These are phyloP conservation scores for Argyra leucocephala DNA, from an alignment of 2,888 invertebrate genomes.

Conservation along the genomic window DNA sequence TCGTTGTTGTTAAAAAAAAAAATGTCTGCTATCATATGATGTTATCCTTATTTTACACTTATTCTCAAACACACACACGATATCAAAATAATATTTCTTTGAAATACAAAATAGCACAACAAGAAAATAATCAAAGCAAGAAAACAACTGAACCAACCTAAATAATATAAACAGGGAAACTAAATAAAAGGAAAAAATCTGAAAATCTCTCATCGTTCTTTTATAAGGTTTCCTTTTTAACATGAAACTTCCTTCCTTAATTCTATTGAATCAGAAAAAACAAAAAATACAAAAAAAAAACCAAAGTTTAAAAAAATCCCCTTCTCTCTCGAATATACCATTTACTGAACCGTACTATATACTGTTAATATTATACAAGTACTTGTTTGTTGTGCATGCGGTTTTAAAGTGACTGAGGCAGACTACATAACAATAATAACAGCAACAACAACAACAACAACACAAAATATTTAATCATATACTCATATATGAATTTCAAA, in stretches of 20 bases:
- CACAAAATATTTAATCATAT: neutral
- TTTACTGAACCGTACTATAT: too few species aligned
- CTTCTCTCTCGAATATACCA: too few species aligned
- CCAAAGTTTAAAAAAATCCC: neutral
- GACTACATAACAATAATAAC: too few species aligned
- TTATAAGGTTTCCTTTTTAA: constrained; percentile 1
- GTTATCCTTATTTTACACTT: too few species aligned
- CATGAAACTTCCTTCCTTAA: constrained; percentile 1
- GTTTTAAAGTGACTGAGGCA: neutral
- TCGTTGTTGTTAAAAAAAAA: too few species aligned
- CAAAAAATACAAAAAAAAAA: neutral
- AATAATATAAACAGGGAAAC: neutral
- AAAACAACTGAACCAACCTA: neutral
- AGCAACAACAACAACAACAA: too few species aligned
- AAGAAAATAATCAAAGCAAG: neutral
- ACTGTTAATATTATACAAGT: too few species aligned
- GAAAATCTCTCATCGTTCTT: constrained; percentile 1
- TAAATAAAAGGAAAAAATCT: neutral
- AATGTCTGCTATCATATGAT: too few species aligned
- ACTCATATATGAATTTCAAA: neutral
- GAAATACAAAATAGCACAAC: too few species aligned
- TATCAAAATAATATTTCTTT: too few species aligned
- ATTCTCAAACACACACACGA: too few species aligned
- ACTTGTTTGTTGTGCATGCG: neutral
- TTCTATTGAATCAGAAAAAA: neutral